Evolutionary conservation across 2,797 vertebrate species (phyloP), one percentile per base, ranked within the genome.

Genomic region (Urosaurus nigricauda): DNA sequence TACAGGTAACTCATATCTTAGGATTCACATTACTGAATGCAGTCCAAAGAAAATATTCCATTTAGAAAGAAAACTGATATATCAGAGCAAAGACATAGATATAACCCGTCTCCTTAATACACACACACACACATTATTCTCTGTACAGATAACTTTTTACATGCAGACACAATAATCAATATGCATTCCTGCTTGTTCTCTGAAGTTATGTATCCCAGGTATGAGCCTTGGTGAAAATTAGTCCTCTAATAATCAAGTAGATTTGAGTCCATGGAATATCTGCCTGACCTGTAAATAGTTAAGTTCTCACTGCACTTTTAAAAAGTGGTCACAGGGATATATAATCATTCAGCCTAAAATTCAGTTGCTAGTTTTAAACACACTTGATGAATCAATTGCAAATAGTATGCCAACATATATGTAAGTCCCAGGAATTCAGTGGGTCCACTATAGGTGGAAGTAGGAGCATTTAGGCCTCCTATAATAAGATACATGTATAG

Each of bases 401-500:
- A 63, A 63, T 63, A 19, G 60, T 63, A 21, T 19, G 5, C 60
- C 4, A 63, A 63, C 60, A 63, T 63, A 14, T 14, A 56, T 14
- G 53, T 56, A 16, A 56, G 53, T 56, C 53, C 53, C 53, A 56
- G 1, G 2, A 16, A 56, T 56, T 56, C 47, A 51, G 6, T 51
- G 47, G 47, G 58, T 58, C 58, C 12, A 58, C 26, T 65, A 65
- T 65, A 26, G 3, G 24, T 65, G 7, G 26, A 65, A 29, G 8
- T 65, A 65, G 63, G 24, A 29, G 63, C 29, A 65, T 65, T 65
- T 65, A 65, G 8, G 7, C 63, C 26, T 65, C 26, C 26, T 65
- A 47, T 85, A 85, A 63, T 85, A 73, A 85, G 56, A 47, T n/a
- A 47, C 75, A 58, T 85, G 35, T 5, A 65, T 24, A 68, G 32